Evolutionary conservation across 2,113 vertebrate genomes (phyloP), one percentile per base, ranked within the genome.

Genomic region (Megaceryle torquata): DNA sequence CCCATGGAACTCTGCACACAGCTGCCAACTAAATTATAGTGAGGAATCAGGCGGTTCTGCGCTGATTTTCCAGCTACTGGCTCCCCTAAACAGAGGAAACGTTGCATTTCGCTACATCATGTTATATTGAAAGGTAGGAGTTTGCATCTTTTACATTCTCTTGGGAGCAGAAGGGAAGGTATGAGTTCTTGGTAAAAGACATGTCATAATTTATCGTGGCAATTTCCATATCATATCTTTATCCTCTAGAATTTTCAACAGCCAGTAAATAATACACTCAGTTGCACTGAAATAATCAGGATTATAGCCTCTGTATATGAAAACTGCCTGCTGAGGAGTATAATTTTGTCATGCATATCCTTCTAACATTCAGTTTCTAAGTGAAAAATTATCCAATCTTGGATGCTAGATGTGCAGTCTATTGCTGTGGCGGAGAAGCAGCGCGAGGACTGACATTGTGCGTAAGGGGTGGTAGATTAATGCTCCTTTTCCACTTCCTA

Each of bases 191-290:
- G 25, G 29, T 74, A 82, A 91, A 82, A 79, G 64, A 31, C 10
- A 21, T 46, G 35, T 9, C 20, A 31, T 81, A 69, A 88, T 77
- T 96, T 89, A 44, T 51, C 8, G 31, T 43, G 35, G 33, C 33
- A 88, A 86, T 89, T 96, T 94, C 67, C n/a, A 21, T 86, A 86
- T 59, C 17, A n/a, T 39, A 25, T 77, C 46, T 88, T 94, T 53
- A 44, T 74, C 20, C 59, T 70, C 64, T 54, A 50, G 82, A 83
- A 83, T 81, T 93, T 86, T 67, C 60, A 84, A 26, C 13, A 85
- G 37, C 67, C 59, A 50, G n/a, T 88, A 88, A 94, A 95, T 60
- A 79, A 84, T 77, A 28, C 25, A 71, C 20, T 31, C 33, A 71
- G 16, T 68, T 85, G 16, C 76, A 79, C 41, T 80, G 74, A 74